Evolutionary conservation across 1,140 invertebrate genomes (phyloP).

Genomic region (Pissodes strobi): DNA sequence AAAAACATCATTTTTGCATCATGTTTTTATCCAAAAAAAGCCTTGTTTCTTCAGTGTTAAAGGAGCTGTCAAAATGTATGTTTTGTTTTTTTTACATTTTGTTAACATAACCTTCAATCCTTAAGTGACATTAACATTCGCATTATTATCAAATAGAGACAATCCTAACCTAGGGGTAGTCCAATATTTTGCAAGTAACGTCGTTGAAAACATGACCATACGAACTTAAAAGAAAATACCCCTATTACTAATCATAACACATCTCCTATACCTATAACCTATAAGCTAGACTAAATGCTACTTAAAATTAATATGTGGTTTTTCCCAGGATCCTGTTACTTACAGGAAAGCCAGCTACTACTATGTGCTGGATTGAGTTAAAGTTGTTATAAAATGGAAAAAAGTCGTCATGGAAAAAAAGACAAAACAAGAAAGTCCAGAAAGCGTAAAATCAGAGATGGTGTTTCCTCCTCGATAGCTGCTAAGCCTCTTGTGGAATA

Average conservation of each 20-base stretch:
- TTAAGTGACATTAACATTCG: no score
- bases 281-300: no score
- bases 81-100: no score
- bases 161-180: no score
- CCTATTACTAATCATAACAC: no score
- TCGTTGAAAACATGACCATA: no score
- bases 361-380: constrained; percentile 49
- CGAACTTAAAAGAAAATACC: no score
- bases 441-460: constrained; percentile 50
- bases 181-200: no score
- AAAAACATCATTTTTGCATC: not conserved
- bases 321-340: constrained; percentile 44
- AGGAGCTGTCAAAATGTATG: no score
- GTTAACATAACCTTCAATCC: constrained; percentile 49
- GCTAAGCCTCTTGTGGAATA: constrained; percentile 79
- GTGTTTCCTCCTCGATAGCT: constrained; percentile 41
- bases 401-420: constrained; percentile 53
- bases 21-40: not conserved
- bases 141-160: no score
- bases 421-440: constrained; percentile 51
- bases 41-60: no score
- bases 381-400: constrained; percentile 53
- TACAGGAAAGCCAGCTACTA: constrained; percentile 50
- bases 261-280: no score
- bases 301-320: constrained; percentile 38